phyloP scores from a whole-genome alignment of 2,113 vertebrate species.

The Pseudopodoces humilis region DNA sequence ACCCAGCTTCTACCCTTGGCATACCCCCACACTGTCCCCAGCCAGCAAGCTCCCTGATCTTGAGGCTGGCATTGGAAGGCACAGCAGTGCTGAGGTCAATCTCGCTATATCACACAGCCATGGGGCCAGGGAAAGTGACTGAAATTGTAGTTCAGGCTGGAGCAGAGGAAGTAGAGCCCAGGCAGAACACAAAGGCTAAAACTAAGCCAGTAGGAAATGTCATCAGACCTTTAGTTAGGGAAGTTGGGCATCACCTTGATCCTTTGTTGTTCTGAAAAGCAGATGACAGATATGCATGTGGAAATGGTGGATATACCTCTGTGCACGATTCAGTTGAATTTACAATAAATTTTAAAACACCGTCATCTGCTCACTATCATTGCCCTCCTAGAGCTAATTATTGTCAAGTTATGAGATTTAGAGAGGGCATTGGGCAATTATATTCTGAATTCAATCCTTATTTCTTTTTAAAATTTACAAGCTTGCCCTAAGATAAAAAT shows the following conservation, averaged over 20 bases:
- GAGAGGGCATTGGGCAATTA: neutral
- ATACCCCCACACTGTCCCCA: neutral
- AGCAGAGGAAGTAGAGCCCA: neutral
- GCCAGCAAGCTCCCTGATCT: neutral
- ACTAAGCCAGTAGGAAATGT: neutral
- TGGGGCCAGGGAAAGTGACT: rapidly evolving
- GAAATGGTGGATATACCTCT: neutral
- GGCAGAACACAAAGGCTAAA: neutral
- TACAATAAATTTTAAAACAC: neutral
- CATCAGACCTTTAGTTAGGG: neutral
- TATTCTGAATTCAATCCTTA: neutral
- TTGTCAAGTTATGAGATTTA: neutral
- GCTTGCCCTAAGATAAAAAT: neutral
- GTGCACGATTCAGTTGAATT: neutral
- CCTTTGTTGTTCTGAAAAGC: neutral
- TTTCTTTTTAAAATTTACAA: slow-evolving; percentile 31
- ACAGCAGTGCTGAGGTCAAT: neutral
- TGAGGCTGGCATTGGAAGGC: neutral
- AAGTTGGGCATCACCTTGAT: neutral
- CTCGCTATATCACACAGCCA: neutral
- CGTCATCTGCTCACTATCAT: neutral
- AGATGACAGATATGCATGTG: rapidly evolving
- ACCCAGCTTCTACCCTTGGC: neutral
- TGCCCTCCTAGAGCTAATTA: neutral
- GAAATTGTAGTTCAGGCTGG: neutral